phyloP scores from a whole-genome alignment of 1,140 invertebrate species.

The Papilio polytes region DNA sequence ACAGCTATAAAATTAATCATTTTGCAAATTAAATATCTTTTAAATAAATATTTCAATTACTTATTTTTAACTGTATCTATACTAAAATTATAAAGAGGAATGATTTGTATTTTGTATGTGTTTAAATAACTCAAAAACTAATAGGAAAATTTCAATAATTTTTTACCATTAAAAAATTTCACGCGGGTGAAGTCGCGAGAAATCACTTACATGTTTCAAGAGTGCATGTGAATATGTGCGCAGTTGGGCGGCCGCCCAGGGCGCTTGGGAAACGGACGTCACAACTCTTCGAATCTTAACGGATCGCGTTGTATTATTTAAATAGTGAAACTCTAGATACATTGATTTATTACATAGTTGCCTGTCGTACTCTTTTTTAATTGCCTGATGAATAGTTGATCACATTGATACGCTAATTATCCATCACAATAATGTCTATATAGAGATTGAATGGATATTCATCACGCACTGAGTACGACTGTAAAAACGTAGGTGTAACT shows the following conservation, averaged over 20 bases:
- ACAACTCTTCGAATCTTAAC: background rate
- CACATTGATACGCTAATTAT: slow-evolving; percentile 5
- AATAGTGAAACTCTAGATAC: slow-evolving; percentile 23
- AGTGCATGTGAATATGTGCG: too few species aligned
- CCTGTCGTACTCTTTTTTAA: background rate
- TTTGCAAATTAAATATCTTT: background rate
- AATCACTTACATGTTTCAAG: too few species aligned
- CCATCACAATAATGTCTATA: background rate
- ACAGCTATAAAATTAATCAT: background rate
- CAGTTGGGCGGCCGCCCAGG: too few species aligned
- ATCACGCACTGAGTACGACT: background rate
- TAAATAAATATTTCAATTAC: background rate
- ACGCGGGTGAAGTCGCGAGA: too few species aligned
- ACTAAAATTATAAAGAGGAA: background rate
- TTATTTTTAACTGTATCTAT: background rate
- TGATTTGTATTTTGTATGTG: too few species aligned
- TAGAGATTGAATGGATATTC: background rate
- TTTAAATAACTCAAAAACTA: too few species aligned
- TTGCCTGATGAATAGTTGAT: background rate
- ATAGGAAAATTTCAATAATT: too few species aligned
- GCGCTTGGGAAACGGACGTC: background rate
- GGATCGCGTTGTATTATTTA: background rate
- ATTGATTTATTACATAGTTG: background rate
- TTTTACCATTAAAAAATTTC: too few species aligned
- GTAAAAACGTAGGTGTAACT: too few species aligned